Base-by-base conservation (phyloP, 2,888 invertebrate species). In the Lasiommata megera region DNA sequence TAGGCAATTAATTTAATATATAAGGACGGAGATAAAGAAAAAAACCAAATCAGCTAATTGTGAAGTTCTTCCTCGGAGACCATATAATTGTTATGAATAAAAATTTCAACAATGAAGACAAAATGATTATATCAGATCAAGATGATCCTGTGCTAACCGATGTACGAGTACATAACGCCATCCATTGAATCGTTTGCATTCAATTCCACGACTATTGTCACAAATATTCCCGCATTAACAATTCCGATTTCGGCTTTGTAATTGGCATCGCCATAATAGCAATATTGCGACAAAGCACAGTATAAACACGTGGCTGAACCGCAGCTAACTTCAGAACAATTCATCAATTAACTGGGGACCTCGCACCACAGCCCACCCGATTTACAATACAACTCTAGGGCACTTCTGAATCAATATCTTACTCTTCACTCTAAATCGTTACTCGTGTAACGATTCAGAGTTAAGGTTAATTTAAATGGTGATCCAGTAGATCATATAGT, bases 291-390 rank as follows among this genome's bases (percentile, higher is more conserved):
- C 56, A 56, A 59, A 57, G 51, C 50, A 47, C 46, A 52, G 31
- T 47, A 51, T 54, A 58, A 56, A 61, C 58, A 58, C 53, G 50
- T 37, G 54, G 38, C 36, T 7, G 38, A 36, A 57, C 56, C 56
- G 12, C 54, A 60, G 56, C 50, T 48, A 38, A 56, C 59, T 63
- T 65, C 54, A 66, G 58, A 64, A 64, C 62, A 60, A 63, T 65
- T 60, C 62, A 60, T 64, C 66, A 60, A 62, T 65, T 63, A 67
- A 64, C 61, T 58, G 46, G 23, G 63, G 47, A 47, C 52, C 61
- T 54, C 56, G 18, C 48, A 31, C 43, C 31, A 3, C 44, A 51
- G 14, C 12, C 16, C 41, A 29, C 38, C 9, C 40, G 12, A 16
- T 31, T 48, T 16, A 38, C 17, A 43, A 12, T 29, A 34, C 6